phyloP scores from a whole-genome alignment of 2,113 vertebrate species.

The Oryzias melastigma region DNA sequence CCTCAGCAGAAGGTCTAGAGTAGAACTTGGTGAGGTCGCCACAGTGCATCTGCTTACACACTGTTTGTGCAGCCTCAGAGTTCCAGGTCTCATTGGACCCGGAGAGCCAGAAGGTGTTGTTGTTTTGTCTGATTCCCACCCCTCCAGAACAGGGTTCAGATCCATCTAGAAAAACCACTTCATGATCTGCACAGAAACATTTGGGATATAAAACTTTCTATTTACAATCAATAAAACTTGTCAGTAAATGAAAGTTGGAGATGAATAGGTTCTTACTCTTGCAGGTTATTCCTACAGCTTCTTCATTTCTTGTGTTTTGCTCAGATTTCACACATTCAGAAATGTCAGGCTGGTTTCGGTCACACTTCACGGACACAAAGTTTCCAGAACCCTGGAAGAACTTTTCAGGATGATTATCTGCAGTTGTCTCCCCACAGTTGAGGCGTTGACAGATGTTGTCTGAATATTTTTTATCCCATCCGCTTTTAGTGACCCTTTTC shows the following conservation, averaged over 20 bases:
- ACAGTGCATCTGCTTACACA: slow-evolving; percentile 56
- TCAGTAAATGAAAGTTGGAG: background rate
- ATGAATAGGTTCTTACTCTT: slow-evolving; percentile 38
- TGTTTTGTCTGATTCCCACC: slow-evolving; percentile 12
- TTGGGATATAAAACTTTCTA: background rate
- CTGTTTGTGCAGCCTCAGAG: background rate
- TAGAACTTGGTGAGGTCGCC: rapidly evolving
- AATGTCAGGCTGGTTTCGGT: rapidly evolving
- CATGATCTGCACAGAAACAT: slow-evolving; percentile 33
- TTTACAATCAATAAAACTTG: too few relatives aligned
- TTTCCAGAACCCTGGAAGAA: background rate
- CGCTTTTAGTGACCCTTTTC: rapidly evolving
- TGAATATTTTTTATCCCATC: rapidly evolving
- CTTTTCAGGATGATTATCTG: rapidly evolving
- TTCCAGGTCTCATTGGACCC: slow-evolving; percentile 17
- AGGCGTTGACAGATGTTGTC: slow-evolving; percentile 33
- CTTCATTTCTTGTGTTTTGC: rapidly evolving
- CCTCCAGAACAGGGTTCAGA: slow-evolving; percentile 39
- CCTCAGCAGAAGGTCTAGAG: rapidly evolving
- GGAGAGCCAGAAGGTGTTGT: slow-evolving; percentile 8
- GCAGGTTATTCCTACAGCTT: slow-evolving; percentile 40
- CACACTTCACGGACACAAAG: background rate
- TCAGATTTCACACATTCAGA: background rate
- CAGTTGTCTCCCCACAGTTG: background rate
- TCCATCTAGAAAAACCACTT: slow-evolving; percentile 33